Base-by-base conservation (phyloP, 2,113 vertebrate species). In the Peromyscus maniculatus region DNA sequence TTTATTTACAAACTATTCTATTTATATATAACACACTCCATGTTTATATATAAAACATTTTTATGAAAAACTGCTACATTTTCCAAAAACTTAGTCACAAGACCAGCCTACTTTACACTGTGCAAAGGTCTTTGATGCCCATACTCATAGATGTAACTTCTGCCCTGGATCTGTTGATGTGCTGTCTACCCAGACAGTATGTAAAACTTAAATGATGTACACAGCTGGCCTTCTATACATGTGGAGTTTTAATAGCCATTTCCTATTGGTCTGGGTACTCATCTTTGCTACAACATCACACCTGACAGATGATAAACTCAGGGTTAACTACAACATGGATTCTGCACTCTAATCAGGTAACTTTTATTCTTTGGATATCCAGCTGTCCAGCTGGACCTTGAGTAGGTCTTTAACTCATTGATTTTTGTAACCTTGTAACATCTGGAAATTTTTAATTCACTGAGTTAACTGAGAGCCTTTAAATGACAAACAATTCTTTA, bases 371-470 rank as follows among this genome's bases (percentile, higher is more conserved):
- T 26, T 83, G 59, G 64, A 78, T 91, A 91, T 84, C 43, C 33
- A 88, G 17, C 11, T 55, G 90, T 43, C 74, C 82, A 28, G 28
- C 55, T 36, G 36, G n/a, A n/a, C 71, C 55, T 87, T 72, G n/a
- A 87, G 36, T 6, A 93, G 52, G 87, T 31, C 52, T 67, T 90
- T 66, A 82, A 92, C 31, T 91, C 46, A 46, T 66, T 2, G 16
- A 77, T n/a, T 55, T 93, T 55, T 72, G 5, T 67, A 88, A 59
- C 39, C 79, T 52, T 78, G 11, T 59, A 7, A 84, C 69, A 86
- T 88, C 87, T 86, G 43, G 55, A 79, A 95, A 62, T 33, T 24
- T 93, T 94, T 55, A 82, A 62, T 75, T 87, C 8, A 57, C n/a
- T 31, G 15, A 55, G 55, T 87, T 88, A 55, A 78, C n/a, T 87